Percentiles rank a stretch among this genome's conserved stretches.
phyloP scores from a whole-genome alignment of 2,113 vertebrate genomes.

The Pycnonotus jocosus region DNA sequence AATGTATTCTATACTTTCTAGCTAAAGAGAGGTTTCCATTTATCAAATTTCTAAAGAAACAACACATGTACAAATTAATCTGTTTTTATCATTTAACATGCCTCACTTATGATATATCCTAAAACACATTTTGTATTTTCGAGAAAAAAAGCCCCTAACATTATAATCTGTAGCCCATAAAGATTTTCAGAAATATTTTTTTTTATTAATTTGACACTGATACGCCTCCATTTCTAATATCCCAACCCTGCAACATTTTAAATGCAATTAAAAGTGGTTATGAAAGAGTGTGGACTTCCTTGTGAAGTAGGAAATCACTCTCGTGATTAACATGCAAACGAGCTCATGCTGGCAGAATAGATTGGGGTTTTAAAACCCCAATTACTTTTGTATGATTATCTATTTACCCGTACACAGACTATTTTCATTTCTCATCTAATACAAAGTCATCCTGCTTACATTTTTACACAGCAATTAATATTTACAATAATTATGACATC shows the following conservation, averaged over 20 bases:
- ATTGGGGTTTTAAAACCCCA: slow-evolving; percentile 99
- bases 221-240: slow-evolving; percentile 98
- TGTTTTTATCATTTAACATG: slow-evolving; percentile 40
- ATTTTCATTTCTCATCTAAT: slow-evolving; percentile 96
- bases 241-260: slow-evolving; percentile 99
- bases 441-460: slow-evolving; percentile 81
- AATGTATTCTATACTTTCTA: not conserved
- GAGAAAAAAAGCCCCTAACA: slow-evolving; percentile 73
- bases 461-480: slow-evolving; percentile 82
- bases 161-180: slow-evolving; percentile 72
- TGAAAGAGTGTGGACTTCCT: slow-evolving; percentile 94
- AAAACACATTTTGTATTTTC: slow-evolving; percentile 53
- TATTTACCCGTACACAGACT: slow-evolving; percentile 99
- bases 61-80: slow-evolving; percentile 36
- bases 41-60: slow-evolving; percentile 55
- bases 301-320: slow-evolving; percentile 95
- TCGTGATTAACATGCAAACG: slow-evolving; percentile 99
- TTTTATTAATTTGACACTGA: slow-evolving; percentile 98
- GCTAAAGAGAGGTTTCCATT: slow-evolving; percentile 39
- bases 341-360: slow-evolving; percentile 99
- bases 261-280: slow-evolving; percentile 99
- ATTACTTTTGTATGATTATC: slow-evolving; percentile 99
- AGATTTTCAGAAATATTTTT: slow-evolving; percentile 76
- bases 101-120: slow-evolving; percentile 58
- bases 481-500: slow-evolving; percentile 82